Conservation (phyloP, 2,888 invertebrate genomes). For the Saturnia japonica region DNA sequence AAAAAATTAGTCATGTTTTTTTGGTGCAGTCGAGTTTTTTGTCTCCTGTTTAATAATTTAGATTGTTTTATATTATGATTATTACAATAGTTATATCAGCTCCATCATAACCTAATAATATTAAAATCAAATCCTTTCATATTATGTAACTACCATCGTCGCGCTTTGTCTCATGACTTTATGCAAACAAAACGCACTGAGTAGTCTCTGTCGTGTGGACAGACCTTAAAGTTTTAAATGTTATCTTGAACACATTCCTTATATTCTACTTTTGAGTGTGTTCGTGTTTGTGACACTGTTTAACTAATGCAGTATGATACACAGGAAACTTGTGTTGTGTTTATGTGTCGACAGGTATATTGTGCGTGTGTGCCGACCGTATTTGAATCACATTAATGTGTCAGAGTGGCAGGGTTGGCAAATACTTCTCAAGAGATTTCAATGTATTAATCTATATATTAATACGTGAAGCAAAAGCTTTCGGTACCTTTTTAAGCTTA, state of each 20-base stretch:
- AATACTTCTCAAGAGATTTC: not conserved
- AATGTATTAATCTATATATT: not conserved
- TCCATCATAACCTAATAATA: too few relatives aligned
- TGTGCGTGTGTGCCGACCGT: conserved; percentile 39
- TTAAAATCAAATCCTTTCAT: too few relatives aligned
- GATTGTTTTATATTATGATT: too few relatives aligned
- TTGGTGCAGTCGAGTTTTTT: too few relatives aligned
- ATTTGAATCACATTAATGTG: conserved; percentile 38
- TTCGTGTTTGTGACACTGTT: conserved; percentile 34
- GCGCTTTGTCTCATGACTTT: not conserved
- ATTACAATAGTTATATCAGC: too few relatives aligned
- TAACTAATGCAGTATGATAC: conserved; percentile 41
- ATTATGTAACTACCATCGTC: not conserved
- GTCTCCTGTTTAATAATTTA: too few relatives aligned
- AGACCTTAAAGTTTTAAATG: not conserved
- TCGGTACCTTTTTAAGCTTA: too few relatives aligned
- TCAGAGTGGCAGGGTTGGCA: conserved; percentile 37
- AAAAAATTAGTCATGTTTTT: too few relatives aligned
- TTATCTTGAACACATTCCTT: not conserved
- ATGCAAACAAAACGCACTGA: not conserved
- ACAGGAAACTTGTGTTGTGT: conserved; percentile 35
- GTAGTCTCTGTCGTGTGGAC: not conserved
- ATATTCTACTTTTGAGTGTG: conserved; percentile 14
- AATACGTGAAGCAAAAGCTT: too few relatives aligned
- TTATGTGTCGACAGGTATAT: conserved; percentile 46